Conservation (phyloP, 2,888 invertebrate genomes). For the Drosophila fungiperda region DNA sequence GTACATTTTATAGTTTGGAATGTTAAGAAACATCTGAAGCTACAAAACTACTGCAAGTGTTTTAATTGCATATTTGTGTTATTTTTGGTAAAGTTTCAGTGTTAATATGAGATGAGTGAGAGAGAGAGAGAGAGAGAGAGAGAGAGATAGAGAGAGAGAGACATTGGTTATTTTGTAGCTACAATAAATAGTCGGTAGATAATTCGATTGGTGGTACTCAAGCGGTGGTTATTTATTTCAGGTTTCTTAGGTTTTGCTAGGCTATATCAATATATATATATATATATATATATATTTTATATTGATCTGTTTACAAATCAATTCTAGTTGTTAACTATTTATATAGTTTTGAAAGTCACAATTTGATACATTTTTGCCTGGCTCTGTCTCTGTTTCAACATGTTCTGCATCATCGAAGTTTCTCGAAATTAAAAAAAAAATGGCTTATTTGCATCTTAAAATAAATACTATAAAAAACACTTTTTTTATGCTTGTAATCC, state of each 20-base stretch:
- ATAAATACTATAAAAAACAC: neutral
- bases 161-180: neutral
- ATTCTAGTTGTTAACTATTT: neutral
- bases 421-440: neutral
- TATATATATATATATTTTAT: too few species aligned
- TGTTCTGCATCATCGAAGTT: neutral
- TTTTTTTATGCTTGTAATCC: neutral
- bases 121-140: neutral
- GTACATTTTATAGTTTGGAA: conserved; percentile 13
- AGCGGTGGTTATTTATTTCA: conserved; percentile 37
- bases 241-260: neutral
- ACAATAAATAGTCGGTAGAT: conserved; percentile 12
- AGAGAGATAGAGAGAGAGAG: neutral
- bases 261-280: neutral
- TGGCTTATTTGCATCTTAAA: neutral
- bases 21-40: conserved; percentile 36
- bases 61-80: neutral
- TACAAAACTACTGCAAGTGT: conserved; percentile 20
- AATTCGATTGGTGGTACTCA: conserved; percentile 36
- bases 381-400: neutral
- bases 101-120: neutral
- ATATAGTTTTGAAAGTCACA: neutral
- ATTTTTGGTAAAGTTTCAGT: neutral
- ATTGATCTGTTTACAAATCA: neutral
- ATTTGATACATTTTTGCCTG: neutral